A percentile compares a stretch with the other conserved stretches of the same genome.
Conservation (phyloP, 2,888 invertebrate genomes). For the Hoplodrina blanda region DNA sequence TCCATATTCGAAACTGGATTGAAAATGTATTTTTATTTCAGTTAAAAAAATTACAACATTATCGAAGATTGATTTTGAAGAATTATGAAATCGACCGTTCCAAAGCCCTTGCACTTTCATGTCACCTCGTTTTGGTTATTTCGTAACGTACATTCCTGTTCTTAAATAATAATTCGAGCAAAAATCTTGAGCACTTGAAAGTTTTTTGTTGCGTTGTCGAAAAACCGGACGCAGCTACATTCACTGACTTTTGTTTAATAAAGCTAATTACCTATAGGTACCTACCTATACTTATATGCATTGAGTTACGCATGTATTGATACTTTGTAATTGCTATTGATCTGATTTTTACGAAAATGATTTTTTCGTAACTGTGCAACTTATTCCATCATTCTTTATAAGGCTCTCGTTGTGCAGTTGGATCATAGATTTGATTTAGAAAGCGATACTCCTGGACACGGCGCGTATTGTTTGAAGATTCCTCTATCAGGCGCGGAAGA, state of each 20-base stretch:
- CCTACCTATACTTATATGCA: conserved; percentile 15
- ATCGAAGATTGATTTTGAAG: conserved; percentile 42
- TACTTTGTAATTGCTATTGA: conserved; percentile 21
- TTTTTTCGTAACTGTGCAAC: neutral
- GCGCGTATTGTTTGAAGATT: too few relatives aligned
- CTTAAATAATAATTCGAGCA: conserved; percentile 59
- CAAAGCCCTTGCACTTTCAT: conserved; percentile 71
- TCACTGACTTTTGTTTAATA: conserved; percentile 63
- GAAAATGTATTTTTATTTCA: neutral
- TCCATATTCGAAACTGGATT: neutral
- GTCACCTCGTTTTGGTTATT: conserved; percentile 67
- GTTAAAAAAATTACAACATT: neutral
- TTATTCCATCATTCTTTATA: neutral
- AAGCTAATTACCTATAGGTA: conserved; percentile 42
- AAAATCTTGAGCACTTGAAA: conserved; percentile 67
- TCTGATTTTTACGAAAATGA: conserved; percentile 16
- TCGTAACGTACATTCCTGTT: conserved; percentile 68
- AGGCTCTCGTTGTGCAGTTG: too few relatives aligned
- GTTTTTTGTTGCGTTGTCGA: conserved; percentile 56
- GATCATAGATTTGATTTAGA: too few relatives aligned
- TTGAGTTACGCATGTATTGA: conserved; percentile 10
- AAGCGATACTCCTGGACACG: too few relatives aligned
- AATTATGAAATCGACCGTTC: conserved; percentile 64
- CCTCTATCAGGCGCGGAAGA: too few relatives aligned
- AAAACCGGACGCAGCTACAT: conserved; percentile 63